These are phyloP conservation scores for Momotus momota DNA, from an alignment of 2,797 vertebrate genomes.

Conservation along the genomic window DNA sequence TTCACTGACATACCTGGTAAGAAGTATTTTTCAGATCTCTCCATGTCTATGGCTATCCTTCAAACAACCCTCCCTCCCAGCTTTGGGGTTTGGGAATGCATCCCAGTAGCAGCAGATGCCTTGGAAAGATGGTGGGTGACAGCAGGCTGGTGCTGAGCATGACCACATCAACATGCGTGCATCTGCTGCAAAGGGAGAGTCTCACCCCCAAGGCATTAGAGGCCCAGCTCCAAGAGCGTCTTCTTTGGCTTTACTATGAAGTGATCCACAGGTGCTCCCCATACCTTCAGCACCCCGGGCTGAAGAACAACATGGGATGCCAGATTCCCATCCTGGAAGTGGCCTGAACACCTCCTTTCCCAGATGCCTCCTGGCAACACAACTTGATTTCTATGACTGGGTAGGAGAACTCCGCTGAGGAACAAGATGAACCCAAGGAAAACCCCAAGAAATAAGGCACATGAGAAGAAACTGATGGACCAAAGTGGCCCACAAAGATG, in stretches of 20 bases:
- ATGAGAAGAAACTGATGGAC: not conserved
- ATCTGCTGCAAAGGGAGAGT: not conserved
- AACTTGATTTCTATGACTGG: not conserved
- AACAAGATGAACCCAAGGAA: not conserved
- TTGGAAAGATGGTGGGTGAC: not conserved
- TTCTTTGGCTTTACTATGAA: not conserved
- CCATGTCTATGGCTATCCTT: not conserved
- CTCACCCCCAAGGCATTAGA: not conserved
- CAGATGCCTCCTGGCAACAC: not conserved
- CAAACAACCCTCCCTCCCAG: not conserved
- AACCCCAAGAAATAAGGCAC: not conserved
- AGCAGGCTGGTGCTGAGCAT: not conserved
- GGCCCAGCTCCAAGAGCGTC: not conserved
- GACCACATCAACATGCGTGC: not conserved
- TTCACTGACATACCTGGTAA: not conserved
- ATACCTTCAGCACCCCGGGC: not conserved
- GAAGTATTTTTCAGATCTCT: not conserved
- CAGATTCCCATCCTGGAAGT: not conserved
- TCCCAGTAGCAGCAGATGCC: not conserved
- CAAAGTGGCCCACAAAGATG: not conserved
- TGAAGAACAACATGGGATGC: not conserved
- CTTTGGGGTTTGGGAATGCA: not conserved
- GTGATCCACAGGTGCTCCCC: not conserved
- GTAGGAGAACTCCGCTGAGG: not conserved
- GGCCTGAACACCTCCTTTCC: not conserved